Evolutionary conservation across 1,140 invertebrate species (phyloP), one percentile per base, ranked within the genome.

Genomic region (Camponotus vicinus): DNA sequence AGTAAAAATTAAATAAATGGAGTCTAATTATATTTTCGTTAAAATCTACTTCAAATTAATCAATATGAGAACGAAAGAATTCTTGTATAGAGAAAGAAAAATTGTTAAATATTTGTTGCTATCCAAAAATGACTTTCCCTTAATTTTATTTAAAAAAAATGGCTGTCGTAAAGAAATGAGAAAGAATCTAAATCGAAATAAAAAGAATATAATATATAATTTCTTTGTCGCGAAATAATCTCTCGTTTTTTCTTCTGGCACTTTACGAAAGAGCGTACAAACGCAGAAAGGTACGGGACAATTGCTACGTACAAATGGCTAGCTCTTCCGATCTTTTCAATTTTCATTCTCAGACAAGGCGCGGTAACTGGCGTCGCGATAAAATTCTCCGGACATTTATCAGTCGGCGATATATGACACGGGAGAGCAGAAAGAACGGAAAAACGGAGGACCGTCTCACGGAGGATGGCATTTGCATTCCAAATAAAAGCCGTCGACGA

Each of bases 401-500:
- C 59, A 85, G 82, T 40, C 45, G 73, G 34, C 73, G 61, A 85
- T 85, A 52, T 52, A 85, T 59, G 82, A 55, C 59, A 40, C 37
- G 66, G 37, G 32, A 21, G 67, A 61, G 45, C 0, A 45, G 59
- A 37, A 49, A 34, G 55, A 27, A 52, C 21, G n/a, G 34, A 37
- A 9, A 49, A 32, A 45, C 71, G 57, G 61, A 69, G 66, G 52
- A 75, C 40, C 69, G 79, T 83, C 79, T 18, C 79, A 75, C 57
- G 55, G 27, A 27, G 27, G 27, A 82, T 73, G 69, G 87, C 89
- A 91, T 91, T 91, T 91, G 89, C 89, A 90, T 90, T 90, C 89
- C 87, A 91, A 91, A 91, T 91, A 91, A 91, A 90, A 77, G 88
- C 70, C 75, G 67, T 71, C 89, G 78, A 86, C 86, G 82, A 67